phyloP scores from a whole-genome alignment of 2,113 vertebrate species.

The Arothron firmamentum region DNA sequence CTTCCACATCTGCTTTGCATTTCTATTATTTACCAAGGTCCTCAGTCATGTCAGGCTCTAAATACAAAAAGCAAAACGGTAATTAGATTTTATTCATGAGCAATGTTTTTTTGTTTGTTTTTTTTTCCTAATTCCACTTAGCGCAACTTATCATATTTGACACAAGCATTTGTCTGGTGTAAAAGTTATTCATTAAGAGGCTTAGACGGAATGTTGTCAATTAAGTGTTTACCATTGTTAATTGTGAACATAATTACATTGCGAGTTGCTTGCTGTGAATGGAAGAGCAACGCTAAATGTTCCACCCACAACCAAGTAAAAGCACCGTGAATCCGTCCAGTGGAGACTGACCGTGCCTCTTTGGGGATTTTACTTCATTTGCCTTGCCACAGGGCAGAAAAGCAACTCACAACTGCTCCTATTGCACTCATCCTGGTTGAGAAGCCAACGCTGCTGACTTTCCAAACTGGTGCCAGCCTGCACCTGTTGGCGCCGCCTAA shows the following conservation, averaged over 20 bases:
- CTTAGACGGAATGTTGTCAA: slow-evolving; percentile 42
- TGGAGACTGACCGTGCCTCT: neutral
- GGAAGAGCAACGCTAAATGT: neutral
- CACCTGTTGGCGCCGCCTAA: slow-evolving; percentile 48
- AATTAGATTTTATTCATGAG: slow-evolving; percentile 56
- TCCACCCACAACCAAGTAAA: neutral
- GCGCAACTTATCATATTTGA: slow-evolving; percentile 47
- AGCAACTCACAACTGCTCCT: slow-evolving; percentile 25
- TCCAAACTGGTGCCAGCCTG: slow-evolving; percentile 54
- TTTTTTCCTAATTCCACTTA: slow-evolving; percentile 42
- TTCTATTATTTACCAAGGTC: neutral
- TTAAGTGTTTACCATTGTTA: slow-evolving; percentile 56
- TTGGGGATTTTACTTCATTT: neutral
- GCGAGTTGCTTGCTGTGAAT: slow-evolving; percentile 15
- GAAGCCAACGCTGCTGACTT: slow-evolving; percentile 60
- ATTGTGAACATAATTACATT: slow-evolving; percentile 60
- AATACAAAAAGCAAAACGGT: slow-evolving; percentile 41
- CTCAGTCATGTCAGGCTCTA: slow-evolving; percentile 36
- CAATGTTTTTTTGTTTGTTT: no score
- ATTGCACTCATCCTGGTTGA: slow-evolving; percentile 17
- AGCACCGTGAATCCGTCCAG: neutral
- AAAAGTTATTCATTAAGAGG: slow-evolving; percentile 44
- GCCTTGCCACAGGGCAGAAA: slow-evolving; percentile 20
- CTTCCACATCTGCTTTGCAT: slow-evolving; percentile 10
- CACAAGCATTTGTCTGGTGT: slow-evolving; percentile 47